phyloP scores from a whole-genome alignment of 2,113 vertebrate genomes.

The Turdus rufiventris region DNA sequence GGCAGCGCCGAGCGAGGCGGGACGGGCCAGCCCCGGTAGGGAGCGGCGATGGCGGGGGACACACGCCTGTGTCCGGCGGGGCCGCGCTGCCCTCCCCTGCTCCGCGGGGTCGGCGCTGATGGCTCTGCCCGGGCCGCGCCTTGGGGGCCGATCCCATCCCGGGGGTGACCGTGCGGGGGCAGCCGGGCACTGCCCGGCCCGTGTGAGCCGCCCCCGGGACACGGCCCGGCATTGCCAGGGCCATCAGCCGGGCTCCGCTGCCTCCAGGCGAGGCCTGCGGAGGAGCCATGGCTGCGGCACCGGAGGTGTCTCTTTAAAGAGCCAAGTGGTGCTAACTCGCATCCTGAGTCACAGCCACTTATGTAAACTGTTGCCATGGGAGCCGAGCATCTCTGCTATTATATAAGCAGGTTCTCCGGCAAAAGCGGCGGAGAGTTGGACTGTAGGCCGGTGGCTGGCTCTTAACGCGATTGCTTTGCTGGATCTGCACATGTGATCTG shows the following conservation, averaged over 20 bases:
- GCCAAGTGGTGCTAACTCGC: neutral
- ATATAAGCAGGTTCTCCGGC: neutral
- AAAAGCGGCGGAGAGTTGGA: neutral
- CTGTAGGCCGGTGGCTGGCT: neutral
- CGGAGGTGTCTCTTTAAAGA: neutral
- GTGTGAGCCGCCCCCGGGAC: neutral
- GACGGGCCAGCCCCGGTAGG: neutral
- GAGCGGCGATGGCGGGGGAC: neutral
- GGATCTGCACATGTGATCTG: accelerated
- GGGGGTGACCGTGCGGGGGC: neutral
- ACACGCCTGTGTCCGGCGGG: neutral
- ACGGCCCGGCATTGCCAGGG: neutral
- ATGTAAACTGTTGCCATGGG: constrained; percentile 65
- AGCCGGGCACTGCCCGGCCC: no score
- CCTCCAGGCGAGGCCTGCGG: neutral
- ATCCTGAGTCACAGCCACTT: constrained; percentile 35
- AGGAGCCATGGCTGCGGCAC: neutral
- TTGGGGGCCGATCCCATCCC: neutral
- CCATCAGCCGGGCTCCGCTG: neutral
- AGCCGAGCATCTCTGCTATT: constrained; percentile 18
- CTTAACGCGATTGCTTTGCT: neutral
- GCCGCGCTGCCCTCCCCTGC: neutral
- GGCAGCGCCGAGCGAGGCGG: neutral
- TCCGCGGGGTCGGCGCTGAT: neutral
- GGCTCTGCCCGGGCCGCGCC: neutral